Evolutionary conservation across 2,113 vertebrate species (phyloP), one percentile per base, ranked within the genome.

Genomic region (Oceanodroma tethys): DNA sequence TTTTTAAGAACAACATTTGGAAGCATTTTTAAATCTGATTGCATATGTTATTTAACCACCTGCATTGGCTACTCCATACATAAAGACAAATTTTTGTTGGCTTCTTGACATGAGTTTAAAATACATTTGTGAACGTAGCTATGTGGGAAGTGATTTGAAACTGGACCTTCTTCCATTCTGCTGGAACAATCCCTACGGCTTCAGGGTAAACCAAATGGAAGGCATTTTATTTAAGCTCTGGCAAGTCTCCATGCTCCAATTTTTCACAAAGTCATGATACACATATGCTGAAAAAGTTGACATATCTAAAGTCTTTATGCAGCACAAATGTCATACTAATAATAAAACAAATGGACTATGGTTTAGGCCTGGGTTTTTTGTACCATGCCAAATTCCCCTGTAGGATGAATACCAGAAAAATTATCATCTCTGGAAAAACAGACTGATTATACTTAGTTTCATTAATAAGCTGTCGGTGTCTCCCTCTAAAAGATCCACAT

Each of bases 191-290:
- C 56, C 53, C n/a, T 87, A 34, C 30, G 32, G 76, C 73, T 95
- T 87, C 73, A 94, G 56, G 76, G 43, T 72, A 91, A 96, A 86
- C 52, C 65, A 96, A 96, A 84, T 48, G 36, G 76, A 92, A 96
- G 58, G 34, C 30, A 89, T 96, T 97, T 96, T 88, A 58, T 95
- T 87, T 95, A 79, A 85, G 47, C 8, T 86, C 53, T 96, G 87
- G 81, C 70, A 91, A 80, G 23, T 70, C 36, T 72, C 88, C 73
- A 67, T 2, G 0, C 16, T 60, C 16, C 36, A 50, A 11, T 91
- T 85, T 84, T 91, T 97, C 86, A 84, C 16, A 48, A 88, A 92
- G 15, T 68, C 7, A 0, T 72, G 83, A 81, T 86, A 71, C 1
- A 1, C 10, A 88, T 68, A 40, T 47, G 65, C 53, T 0, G 0